Conservation (phyloP, 2,113 vertebrate species). For the Siniperca chuatsi region DNA sequence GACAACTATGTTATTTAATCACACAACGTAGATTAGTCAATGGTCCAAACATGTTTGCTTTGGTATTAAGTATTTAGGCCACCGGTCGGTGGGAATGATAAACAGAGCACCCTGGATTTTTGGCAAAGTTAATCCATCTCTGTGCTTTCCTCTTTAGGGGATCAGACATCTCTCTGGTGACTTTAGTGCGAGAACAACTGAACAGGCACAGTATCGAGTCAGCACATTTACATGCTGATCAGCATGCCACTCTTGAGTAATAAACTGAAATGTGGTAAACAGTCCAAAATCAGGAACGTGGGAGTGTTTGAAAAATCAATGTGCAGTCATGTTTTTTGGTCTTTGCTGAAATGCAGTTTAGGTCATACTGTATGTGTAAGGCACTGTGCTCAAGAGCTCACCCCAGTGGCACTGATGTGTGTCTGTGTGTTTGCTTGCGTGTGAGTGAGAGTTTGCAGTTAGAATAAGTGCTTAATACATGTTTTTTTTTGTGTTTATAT, state of each 20-base stretch:
- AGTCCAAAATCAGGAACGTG: conserved; percentile 55
- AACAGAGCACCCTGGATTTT: conserved; percentile 49
- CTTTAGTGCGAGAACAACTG: conserved; percentile 37
- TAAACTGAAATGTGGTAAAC: conserved; percentile 40
- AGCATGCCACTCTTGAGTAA: conserved; percentile 60
- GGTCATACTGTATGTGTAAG: neutral
- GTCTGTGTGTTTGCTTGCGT: neutral
- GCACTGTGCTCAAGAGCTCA: conserved; percentile 9
- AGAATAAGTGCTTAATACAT: neutral
- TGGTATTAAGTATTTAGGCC: conserved; percentile 82
- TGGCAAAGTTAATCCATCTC: conserved; percentile 66
- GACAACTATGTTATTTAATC: conserved; percentile 38
- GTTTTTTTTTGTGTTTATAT: neutral
- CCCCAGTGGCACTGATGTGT: neutral
- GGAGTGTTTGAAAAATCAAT: conserved; percentile 29
- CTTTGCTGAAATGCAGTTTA: conserved; percentile 3
- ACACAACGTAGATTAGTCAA: conserved; percentile 45
- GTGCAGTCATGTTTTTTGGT: neutral
- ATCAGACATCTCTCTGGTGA: conserved; percentile 49
- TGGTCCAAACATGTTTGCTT: conserved; percentile 61
- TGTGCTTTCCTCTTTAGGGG: conserved; percentile 6
- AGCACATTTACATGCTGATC: conserved; percentile 63
- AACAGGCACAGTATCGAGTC: conserved; percentile 50
- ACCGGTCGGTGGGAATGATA: conserved; percentile 52
- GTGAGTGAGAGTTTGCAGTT: neutral